Evolutionary conservation across 2,888 invertebrate genomes (phyloP).

Genomic region (Apodemia duryi): DNA sequence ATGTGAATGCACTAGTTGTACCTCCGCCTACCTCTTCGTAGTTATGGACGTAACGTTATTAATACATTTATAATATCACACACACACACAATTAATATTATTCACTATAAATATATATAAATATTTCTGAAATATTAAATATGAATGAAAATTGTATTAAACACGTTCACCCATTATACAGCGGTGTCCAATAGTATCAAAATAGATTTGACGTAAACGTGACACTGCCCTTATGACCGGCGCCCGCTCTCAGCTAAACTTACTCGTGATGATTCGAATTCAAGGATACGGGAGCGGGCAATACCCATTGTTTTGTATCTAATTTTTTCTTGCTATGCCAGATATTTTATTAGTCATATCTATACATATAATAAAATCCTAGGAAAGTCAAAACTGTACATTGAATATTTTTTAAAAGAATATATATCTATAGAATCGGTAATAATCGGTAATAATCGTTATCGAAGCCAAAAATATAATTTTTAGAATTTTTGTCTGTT

Average conservation of each 20-base stretch:
- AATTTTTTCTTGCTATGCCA: not conserved
- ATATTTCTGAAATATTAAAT: not conserved
- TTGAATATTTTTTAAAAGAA: too few relatives aligned
- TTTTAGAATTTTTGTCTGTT: too few relatives aligned
- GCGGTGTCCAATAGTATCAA: not conserved
- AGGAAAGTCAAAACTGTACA: too few relatives aligned
- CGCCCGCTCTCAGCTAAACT: not conserved
- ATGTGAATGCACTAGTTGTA: not conserved
- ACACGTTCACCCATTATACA: not conserved
- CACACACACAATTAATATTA: not conserved
- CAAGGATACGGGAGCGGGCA: not conserved
- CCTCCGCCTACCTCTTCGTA: not conserved
- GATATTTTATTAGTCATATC: too few relatives aligned
- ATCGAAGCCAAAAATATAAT: too few relatives aligned
- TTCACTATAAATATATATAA: not conserved
- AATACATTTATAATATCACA: not conserved
- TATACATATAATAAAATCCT: too few relatives aligned
- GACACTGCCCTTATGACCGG: slow-evolving; percentile 23
- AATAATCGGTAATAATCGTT: too few relatives aligned
- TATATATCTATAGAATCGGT: too few relatives aligned
- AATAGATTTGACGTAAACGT: slow-evolving; percentile 13
- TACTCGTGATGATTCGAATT: not conserved
- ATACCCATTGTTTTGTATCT: not conserved
- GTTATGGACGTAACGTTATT: not conserved
- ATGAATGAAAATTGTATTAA: not conserved